Base-by-base conservation (phyloP, 92 coral and sea anemone genomes). In the Scolanthus callimorphus region DNA sequence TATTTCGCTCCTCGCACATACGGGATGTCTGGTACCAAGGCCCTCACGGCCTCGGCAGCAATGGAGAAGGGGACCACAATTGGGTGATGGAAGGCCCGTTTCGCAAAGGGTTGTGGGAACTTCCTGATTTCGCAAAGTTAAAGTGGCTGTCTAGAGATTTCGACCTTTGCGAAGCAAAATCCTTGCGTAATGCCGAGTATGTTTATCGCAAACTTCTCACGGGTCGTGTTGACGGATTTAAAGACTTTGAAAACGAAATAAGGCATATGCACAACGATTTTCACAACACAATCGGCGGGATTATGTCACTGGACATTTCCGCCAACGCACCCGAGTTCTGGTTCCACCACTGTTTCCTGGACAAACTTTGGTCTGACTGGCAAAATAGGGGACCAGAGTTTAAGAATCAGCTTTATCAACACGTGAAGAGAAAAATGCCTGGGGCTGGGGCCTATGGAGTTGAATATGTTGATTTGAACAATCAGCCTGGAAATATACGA, bases 21-120 rank as follows among this genome's bases (percentile, higher is more conserved):
- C n/a, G 71, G 69, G 50, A 45, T 27, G 72, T 73, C n/a, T 74
- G 92, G 92, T 31, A 34, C 3, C 27, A 20, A 1, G 22, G 59
- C 8, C 31, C 11, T 17, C 59, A 63, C 55, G 90, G 90, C 1
- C 65, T 83, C 19, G 90, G 90, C n/a, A 80, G 84, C 0, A 65
- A 83, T 49, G 90, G 90, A 2, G 29, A 54, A 10, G 63, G 47
- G 20, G 43, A 21, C 0, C 57, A 51, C 37, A 53, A 27, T 19
- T 77, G 84, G 22, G 90, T 83, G 26, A 19, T 13, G 3, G 51
- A 27, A 9, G 90, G 90, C 9, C 90, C 84, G 4, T 83, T 83
- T 41, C 45, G 71, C 21, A 50, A 59, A 31, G 58, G 59, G 1
- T 3, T 17, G 0, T 83, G 90, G 90, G 20, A 15, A 6, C 25